Base-by-base conservation (phyloP, 2,888 invertebrate genomes). In the Panopea generosa region DNA sequence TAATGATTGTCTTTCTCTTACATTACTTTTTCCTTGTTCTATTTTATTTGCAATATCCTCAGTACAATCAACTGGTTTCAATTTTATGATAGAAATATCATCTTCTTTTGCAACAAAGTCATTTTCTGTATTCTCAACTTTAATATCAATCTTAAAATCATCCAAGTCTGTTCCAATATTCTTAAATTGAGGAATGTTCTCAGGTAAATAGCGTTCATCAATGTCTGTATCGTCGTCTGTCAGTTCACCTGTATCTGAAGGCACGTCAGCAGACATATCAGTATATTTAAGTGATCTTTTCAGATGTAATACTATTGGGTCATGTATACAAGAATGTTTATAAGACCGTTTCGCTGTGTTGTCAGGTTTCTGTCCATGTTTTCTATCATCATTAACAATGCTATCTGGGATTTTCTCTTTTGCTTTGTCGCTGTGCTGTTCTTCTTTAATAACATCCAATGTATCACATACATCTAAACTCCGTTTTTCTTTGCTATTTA, bases 211-310 rank as follows among this genome's bases (percentile, higher is more conserved):
- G 2, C 59, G 52, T 29, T 74, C 63, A 45, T 74, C 74, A 29
- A 68, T 26, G 40, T 73, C 69, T 18, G 62, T 70, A 52, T 73
- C 73, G 2, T 56, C 22, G 22, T 56, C 56, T 24, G n/a, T 16
- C n/a, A 16, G 14, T 27, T 53, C 53, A 9, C 20, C 20, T 4
- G 3, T n/a, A 45, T 45, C 45, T 22, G 40, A 7, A 40, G 59
- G 59, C 22, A 14, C 9, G 22, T 43, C 22, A 11, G 43, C 9
- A 14, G 33, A 40, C 14, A 43, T 20, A 3, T 40, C n/a, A 14
- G 43, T 26, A 3, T 43, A 24, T 16, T 14, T 14, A 16, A 1
- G 40, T 20, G 40, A 40, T 24, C 26, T 40, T 40, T 59, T 24
- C 18, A 43, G 38, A 45, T 45, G 16, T 16, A 20, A 9, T 4